phyloP scores from a whole-genome alignment of 1,140 invertebrate species.

The Yoshiicerus persimilis region DNA sequence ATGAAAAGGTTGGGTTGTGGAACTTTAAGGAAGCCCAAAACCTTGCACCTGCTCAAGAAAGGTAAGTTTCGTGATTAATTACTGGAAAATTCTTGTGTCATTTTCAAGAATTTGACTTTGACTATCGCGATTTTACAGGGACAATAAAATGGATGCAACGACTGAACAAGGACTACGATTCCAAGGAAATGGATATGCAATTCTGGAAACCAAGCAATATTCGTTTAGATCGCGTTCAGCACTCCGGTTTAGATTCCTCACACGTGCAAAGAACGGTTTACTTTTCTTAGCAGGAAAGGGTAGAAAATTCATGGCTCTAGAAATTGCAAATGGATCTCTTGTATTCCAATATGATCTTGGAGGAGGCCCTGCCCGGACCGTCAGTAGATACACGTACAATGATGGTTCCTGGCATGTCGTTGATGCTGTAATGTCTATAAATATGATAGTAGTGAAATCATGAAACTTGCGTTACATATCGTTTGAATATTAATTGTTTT shows the following conservation, averaged over 20 bases:
- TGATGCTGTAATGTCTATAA: constrained; percentile 60
- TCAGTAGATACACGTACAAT: constrained; percentile 67
- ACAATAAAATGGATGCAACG: constrained; percentile 64
- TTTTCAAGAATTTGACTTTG: background rate
- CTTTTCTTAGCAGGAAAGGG: constrained; percentile 79
- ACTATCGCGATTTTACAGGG: constrained; percentile 54
- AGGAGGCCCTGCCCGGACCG: constrained; percentile 60
- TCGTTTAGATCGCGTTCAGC: constrained; percentile 61
- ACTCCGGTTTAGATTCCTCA: constrained; percentile 79
- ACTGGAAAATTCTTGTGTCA: background rate
- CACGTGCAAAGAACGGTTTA: constrained; percentile 79
- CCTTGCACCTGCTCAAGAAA: constrained; percentile 69
- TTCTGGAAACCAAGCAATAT: constrained; percentile 63
- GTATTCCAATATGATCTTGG: constrained; percentile 67
- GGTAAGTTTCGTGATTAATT: constrained; percentile 55
- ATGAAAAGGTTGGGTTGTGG: constrained; percentile 88
- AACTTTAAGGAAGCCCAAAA: constrained; percentile 84
- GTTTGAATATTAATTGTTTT: background rate
- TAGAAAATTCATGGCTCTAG: constrained; percentile 77
- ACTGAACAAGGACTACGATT: constrained; percentile 76
- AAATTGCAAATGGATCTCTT: constrained; percentile 60
- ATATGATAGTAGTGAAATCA: background rate
- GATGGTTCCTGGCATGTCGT: constrained; percentile 82
- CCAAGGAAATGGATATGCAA: constrained; percentile 80
- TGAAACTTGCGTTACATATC: background rate